phyloP scores from a whole-genome alignment of 2,797 vertebrate genomes.

The Syndactyla subalaris region DNA sequence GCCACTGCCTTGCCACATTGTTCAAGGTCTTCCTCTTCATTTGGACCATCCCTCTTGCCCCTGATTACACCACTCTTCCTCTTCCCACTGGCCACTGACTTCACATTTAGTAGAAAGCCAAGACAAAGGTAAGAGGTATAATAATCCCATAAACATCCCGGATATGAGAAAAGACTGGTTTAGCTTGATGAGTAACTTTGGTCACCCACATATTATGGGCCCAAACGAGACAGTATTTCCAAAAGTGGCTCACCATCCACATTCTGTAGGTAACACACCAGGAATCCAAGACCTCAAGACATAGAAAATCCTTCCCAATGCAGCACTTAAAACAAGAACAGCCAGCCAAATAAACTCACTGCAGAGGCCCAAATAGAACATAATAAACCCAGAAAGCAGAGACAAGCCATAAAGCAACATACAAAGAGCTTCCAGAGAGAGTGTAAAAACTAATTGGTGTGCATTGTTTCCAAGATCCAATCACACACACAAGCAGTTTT shows the following conservation, averaged over 20 bases:
- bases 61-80: slow-evolving; percentile 26
- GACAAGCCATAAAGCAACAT: neutral
- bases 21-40: slow-evolving; percentile 29
- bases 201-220: neutral
- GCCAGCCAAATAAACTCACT: neutral
- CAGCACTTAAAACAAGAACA: neutral
- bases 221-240: neutral
- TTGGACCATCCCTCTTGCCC: neutral
- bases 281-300: neutral
- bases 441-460: neutral
- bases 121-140: neutral
- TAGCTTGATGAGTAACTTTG: neutral
- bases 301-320: neutral
- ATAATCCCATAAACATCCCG: neutral
- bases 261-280: rapidly evolving
- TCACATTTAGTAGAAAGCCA: neutral
- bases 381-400: neutral
- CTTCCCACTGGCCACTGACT: neutral
- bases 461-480: neutral
- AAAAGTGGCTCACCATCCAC: neutral
- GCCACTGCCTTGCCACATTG: slow-evolving; percentile 44
- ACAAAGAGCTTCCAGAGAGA: neutral
- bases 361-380: neutral
- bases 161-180: rapidly evolving
- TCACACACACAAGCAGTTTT: neutral